These are phyloP conservation scores for Hypothenemus hampei DNA, from an alignment of 1,140 invertebrate species.

Conservation along the genomic window DNA sequence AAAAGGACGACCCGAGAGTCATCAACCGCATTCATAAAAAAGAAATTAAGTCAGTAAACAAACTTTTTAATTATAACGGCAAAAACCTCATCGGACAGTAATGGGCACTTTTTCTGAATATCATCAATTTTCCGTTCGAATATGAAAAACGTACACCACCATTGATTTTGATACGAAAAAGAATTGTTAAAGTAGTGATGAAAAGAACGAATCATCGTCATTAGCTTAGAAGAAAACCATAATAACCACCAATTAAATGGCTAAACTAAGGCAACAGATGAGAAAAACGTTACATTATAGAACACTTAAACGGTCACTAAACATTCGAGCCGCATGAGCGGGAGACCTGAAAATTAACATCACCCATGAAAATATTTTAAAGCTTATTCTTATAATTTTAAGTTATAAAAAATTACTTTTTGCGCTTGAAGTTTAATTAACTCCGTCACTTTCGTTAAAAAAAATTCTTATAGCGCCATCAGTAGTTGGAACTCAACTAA, in stretches of 20 bases:
- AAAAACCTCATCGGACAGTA: conserved; percentile 19
- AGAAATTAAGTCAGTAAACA: conserved; percentile 20
- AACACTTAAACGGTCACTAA: conserved; percentile 1
- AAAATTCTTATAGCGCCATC: not conserved
- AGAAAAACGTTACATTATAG: conserved; percentile 30
- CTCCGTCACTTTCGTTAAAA: not conserved
- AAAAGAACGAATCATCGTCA: not conserved
- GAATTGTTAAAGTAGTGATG: not conserved
- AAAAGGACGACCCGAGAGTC: conserved; percentile 15
- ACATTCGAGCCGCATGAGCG: conserved; percentile 10
- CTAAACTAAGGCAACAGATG: conserved; percentile 26
- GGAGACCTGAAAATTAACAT: conserved; percentile 24
- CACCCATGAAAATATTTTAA: too few species aligned
- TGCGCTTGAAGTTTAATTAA: not conserved
- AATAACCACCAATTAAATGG: conserved; percentile 2
- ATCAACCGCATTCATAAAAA: conserved; percentile 12
- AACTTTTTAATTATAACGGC: conserved; percentile 22
- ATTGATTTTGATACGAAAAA: not conserved
- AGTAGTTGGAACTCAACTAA: conserved; percentile 10
- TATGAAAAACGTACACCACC: not conserved
- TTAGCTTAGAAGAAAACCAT: not conserved
- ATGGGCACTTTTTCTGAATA: conserved; percentile 11
- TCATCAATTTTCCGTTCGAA: not conserved
- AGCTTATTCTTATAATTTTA: too few species aligned
- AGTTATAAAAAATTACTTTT: not conserved